Percentiles rank a stretch among this genome's conserved stretches.
These are phyloP conservation scores for Oikopleura dioica DNA, from an alignment of 23 tunicate species.

Conservation along the genomic window DNA sequence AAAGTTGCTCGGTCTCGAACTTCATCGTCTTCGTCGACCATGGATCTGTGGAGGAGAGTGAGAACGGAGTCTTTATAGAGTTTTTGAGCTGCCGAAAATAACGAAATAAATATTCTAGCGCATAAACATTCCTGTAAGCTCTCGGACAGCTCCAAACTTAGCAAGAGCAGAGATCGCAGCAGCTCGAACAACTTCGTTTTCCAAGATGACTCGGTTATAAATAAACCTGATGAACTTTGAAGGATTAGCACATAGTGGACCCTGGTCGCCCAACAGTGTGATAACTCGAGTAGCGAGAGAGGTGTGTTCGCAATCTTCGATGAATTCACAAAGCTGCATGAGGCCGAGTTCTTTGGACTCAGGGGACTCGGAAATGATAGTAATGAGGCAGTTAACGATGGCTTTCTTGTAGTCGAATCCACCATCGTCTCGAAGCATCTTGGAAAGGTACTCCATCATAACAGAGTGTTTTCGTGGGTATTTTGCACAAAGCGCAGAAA, in stretches of 20 bases:
- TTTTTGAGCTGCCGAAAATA: too few relatives aligned
- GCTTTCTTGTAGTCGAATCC: slow-evolving; percentile 91
- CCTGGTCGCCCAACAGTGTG: slow-evolving; percentile 62
- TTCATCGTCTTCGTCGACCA: slow-evolving; percentile 97
- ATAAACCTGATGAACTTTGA: slow-evolving; percentile 90
- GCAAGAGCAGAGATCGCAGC: slow-evolving; percentile 90
- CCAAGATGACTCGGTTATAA: slow-evolving; percentile 80
- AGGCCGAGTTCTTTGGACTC: slow-evolving; percentile 80
- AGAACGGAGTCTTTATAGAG: slow-evolving; percentile 58
- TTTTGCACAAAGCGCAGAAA: slow-evolving; percentile 76
- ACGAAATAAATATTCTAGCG: too few relatives aligned
- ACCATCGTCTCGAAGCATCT: slow-evolving; percentile 96
- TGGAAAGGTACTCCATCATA: slow-evolving; percentile 89
- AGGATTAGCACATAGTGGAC: slow-evolving; percentile 66
- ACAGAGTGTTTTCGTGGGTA: slow-evolving; percentile 84
- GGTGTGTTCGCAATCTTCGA: slow-evolving; percentile 98
- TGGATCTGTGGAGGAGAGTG: slow-evolving; percentile 54
- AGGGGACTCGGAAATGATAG: slow-evolving; percentile 58
- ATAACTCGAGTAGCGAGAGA: slow-evolving; percentile 84
- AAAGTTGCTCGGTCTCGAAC: slow-evolving; percentile 93
- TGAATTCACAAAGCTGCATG: slow-evolving; percentile 79
- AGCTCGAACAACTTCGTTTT: slow-evolving; percentile 73
- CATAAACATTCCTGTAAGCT: too few relatives aligned
- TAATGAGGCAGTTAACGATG: slow-evolving; percentile 80
- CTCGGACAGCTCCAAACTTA: slow-evolving; percentile 66